Evolutionary conservation across 2,888 invertebrate genomes (phyloP), one percentile per base, ranked within the genome.

Genomic region (Drosophila heteroneura): DNA sequence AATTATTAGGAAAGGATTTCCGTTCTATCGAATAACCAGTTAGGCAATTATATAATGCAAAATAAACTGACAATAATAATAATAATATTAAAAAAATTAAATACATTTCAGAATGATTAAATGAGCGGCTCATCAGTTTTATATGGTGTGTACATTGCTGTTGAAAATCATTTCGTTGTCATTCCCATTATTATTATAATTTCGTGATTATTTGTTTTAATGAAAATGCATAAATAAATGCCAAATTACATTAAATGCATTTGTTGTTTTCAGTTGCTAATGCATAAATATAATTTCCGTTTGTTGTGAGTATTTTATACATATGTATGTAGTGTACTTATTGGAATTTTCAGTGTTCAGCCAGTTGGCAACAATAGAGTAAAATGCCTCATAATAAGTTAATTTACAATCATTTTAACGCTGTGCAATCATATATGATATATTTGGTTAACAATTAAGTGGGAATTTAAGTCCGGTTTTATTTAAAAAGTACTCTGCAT

Each of bases 211-310:
- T 86, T 90, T 85, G 89, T 79, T 83, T 83, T 83, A 81, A 90
- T 89, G 76, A 71, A 79, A 81, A 79, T 88, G 83, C 90, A 84
- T 86, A 86, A 90, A 90, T 85, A 84, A 87, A 90, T 90, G 82
- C 76, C 72, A 77, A 90, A 87, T 83, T 81, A 89, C 85, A 86
- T 89, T 89, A 90, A 90, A 81, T 80, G 79, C 77, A 76, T 76
- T 87, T 85, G 68, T 67, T 63, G 68, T 53, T 60, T 69, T 66
- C 63, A 62, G 53, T 56, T 65, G 76, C 76, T 76, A 76, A 83
- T 81, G 85, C 73, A 74, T 70, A 74, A 70, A 74, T 70, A 83
- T 73, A 72, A 81, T 86, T 86, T 83, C 70, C 89, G 79, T 81
- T 79, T 77, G 75, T 75, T 47, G 57, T 74, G 79, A 74, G 33